Conservation (phyloP, 37 sponge, comb jelly and placozoan genomes). For the Halichondria panicea region DNA sequence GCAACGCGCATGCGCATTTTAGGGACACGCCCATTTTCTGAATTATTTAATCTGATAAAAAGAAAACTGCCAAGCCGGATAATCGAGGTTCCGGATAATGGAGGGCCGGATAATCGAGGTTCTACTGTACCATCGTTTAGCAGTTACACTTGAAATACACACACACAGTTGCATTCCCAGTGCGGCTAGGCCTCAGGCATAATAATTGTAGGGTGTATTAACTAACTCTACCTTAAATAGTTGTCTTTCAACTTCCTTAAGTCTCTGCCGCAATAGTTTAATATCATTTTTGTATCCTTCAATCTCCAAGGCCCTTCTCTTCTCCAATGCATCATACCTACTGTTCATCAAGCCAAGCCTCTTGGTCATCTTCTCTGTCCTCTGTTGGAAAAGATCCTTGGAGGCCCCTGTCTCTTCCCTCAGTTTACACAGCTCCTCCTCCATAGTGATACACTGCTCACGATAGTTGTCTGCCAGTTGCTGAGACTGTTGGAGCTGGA, state of each 20-base stretch:
- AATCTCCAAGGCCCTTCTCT: conserved; percentile 85
- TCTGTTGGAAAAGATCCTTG: conserved; percentile 79
- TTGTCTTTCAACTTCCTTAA: conserved; percentile 95
- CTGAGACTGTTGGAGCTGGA: conserved; percentile 84
- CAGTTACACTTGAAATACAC: too few species aligned
- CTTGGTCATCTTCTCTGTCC: conserved; percentile 71
- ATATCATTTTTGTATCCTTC: conserved; percentile 99
- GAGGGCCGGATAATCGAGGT: too few species aligned
- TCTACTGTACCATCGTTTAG: too few species aligned
- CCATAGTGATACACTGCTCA: conserved; percentile 91
- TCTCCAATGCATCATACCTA: conserved; percentile 88
- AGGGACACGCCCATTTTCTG: too few species aligned
- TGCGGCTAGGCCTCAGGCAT: too few species aligned
- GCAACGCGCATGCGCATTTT: too few species aligned
- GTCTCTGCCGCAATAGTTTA: conserved; percentile 77
- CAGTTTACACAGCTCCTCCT: conserved; percentile 88
- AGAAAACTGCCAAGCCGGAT: too few species aligned
- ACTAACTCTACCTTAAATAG: conserved; percentile 84
- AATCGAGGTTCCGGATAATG: too few species aligned
- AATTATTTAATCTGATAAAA: too few species aligned
- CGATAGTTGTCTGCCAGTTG: conserved; percentile 97
- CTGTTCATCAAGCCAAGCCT: conserved; percentile 86
- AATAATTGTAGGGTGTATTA: too few species aligned
- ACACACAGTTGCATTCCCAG: too few species aligned
- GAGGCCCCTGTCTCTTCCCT: conserved; percentile 86